Evolutionary conservation across 2,797 vertebrate genomes (phyloP), one percentile per base, ranked within the genome.

Genomic region (Tapirus indicus): DNA sequence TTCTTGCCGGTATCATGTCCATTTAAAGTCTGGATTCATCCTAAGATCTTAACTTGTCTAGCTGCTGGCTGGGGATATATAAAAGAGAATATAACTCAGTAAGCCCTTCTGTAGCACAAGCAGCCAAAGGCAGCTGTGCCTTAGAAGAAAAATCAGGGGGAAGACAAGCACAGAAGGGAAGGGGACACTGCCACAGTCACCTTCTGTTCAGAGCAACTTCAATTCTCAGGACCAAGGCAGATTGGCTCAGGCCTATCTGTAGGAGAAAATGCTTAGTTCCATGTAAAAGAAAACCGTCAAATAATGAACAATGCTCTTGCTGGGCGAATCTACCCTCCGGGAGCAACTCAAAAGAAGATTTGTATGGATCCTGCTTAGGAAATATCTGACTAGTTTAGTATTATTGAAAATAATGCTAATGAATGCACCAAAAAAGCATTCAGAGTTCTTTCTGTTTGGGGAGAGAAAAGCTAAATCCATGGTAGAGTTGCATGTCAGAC

Each of bases 131-230:
- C 44, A 85, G 32, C 60, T 90, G 75, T 58, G 75, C 64, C 77
- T 90, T 60, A 25, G 6, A 35, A 96, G 91, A 85, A 91, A 92
- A 93, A 72, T 64, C 32, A 64, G 75, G 62, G 54, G 88, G 54
- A 87, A 95, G 88, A 60, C 56, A 41, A 60, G 47, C 66, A 47
- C 66, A 94, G 94, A 96, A 95, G 94, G 58, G 66, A 60, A 95
- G 62, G 21, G 62, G 88, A 68, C n/a, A 71, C 0, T 88, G 88
- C 7, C 92, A 69, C 68, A 62, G 64, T 88, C 54, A 83, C 35
- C 83, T 93, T 82, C 66, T 95, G 89, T 64, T 68, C 25, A 1
- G 52, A 96, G 60, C 66, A 56, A 64, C 71, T 88, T 97, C 64
- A 94, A 58, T 74, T 82, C 84, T 82, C 62, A 88, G 71, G 75